phyloP scores from a whole-genome alignment of 2,797 vertebrate genomes.

The Okamejei kenojei region DNA sequence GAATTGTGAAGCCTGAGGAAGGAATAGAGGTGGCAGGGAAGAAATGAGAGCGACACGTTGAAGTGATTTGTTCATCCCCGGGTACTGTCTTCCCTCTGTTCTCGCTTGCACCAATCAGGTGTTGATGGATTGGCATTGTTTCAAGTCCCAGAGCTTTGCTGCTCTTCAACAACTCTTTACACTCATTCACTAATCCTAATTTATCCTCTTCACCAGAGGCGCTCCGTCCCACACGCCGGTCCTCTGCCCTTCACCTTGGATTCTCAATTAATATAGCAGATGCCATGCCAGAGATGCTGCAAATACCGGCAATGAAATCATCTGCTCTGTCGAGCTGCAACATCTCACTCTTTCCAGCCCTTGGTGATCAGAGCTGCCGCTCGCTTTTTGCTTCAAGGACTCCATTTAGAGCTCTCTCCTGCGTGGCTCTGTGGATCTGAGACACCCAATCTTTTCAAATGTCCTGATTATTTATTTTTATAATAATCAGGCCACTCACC shows the following conservation, averaged over 20 bases:
- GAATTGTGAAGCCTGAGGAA: too few species aligned
- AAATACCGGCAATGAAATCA: conserved; percentile 26
- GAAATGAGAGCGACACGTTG: too few species aligned
- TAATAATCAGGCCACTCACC: too few species aligned
- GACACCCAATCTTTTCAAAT: too few species aligned
- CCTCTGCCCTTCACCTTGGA: neutral
- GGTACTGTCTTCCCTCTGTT: neutral
- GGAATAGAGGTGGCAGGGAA: too few species aligned
- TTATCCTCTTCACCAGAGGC: neutral
- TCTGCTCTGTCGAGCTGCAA: neutral
- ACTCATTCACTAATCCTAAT: neutral
- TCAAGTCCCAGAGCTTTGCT: neutral
- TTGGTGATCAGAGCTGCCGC: neutral
- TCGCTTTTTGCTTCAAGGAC: neutral
- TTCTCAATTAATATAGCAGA: conserved; percentile 11
- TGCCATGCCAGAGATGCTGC: neutral
- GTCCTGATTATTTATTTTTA: neutral
- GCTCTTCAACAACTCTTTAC: neutral
- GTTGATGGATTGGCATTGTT: neutral
- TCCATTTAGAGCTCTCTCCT: neutral
- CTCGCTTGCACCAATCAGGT: neutral
- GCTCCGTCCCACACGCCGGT: neutral
- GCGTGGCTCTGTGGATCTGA: neutral
- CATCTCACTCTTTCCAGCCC: neutral
- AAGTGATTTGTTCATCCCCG: neutral